Evolutionary conservation across 2,797 vertebrate genomes (phyloP).

Genomic region (Microctenopoma lineatum): DNA sequence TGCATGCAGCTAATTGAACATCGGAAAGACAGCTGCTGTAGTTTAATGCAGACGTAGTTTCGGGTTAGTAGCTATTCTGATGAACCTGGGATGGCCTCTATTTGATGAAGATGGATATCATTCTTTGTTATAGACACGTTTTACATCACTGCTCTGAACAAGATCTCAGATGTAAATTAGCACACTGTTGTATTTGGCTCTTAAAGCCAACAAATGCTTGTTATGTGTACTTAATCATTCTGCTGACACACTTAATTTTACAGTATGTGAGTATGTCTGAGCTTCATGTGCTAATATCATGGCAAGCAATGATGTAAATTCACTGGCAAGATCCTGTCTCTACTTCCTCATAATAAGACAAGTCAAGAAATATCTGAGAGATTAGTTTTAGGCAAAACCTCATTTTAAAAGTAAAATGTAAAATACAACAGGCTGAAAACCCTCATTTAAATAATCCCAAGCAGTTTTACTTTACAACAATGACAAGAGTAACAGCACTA

Average conservation of each 20-base stretch:
- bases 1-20: conserved; percentile 48
- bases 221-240: conserved; percentile 21
- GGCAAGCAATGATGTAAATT: conserved; percentile 43
- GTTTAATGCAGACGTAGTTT: conserved; percentile 48
- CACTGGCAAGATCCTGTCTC: conserved; percentile 50
- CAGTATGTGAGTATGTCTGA: conserved; percentile 25
- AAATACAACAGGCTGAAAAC: conserved; percentile 60
- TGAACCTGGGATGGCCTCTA: conserved; percentile 49
- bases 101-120: conserved; percentile 43
- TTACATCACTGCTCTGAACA: conserved; percentile 49
- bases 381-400: conserved; percentile 46
- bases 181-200: conserved; percentile 60
- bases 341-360: conserved; percentile 63
- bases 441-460: conserved; percentile 74
- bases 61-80: conserved; percentile 55
- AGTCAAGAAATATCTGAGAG: conserved; percentile 41
- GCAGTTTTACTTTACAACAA: conserved; percentile 79
- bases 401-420: conserved; percentile 50
- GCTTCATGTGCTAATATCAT: conserved; percentile 26
- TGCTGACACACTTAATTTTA: conserved; percentile 34
- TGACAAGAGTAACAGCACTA: conserved; percentile 85
- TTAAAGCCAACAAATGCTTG: conserved; percentile 37
- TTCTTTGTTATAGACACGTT: conserved; percentile 49
- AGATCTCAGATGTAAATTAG: conserved; percentile 35
- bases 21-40: conserved; percentile 43